Percentiles rank a stretch among this genome's conserved stretches.
These are phyloP conservation scores for Umimayanthus chanpuru DNA, from an alignment of 92 coral and sea anemone species.

Conservation along the genomic window DNA sequence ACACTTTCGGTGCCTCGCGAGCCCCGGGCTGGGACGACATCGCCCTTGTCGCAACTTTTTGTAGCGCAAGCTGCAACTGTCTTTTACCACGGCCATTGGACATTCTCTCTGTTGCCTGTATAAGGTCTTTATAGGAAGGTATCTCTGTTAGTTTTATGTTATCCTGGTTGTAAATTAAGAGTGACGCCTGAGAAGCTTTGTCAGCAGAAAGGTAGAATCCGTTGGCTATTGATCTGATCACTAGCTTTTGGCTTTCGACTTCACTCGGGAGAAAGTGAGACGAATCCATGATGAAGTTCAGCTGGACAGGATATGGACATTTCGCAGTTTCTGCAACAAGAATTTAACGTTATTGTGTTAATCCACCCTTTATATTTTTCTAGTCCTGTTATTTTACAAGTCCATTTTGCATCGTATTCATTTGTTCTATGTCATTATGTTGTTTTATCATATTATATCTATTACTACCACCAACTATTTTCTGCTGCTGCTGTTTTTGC, in stretches of 20 bases:
- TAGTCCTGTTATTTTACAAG: neutral
- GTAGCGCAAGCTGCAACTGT: neutral
- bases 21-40: neutral
- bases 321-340: conserved; percentile 11
- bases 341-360: neutral
- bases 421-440: too few relatives aligned
- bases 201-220: conserved; percentile 11
- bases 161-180: neutral
- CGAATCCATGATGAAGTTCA: conserved; percentile 17
- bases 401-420: neutral
- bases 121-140: neutral
- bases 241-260: conserved; percentile 11
- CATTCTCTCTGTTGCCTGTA: neutral
- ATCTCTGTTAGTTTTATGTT: neutral
- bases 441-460: too few relatives aligned
- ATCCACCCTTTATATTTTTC: neutral
- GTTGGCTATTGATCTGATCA: conserved; percentile 17
- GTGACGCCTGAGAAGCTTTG: neutral
- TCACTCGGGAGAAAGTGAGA: neutral
- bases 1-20: neutral
- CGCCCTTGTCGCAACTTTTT: neutral
- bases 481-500: too few relatives aligned
- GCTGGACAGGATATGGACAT: conserved; percentile 38
- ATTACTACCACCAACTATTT: too few relatives aligned
- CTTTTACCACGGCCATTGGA: conserved; percentile 15